phyloP scores from a whole-genome alignment of 1,140 invertebrate genomes.

The Lamellibrachia luymesi region DNA sequence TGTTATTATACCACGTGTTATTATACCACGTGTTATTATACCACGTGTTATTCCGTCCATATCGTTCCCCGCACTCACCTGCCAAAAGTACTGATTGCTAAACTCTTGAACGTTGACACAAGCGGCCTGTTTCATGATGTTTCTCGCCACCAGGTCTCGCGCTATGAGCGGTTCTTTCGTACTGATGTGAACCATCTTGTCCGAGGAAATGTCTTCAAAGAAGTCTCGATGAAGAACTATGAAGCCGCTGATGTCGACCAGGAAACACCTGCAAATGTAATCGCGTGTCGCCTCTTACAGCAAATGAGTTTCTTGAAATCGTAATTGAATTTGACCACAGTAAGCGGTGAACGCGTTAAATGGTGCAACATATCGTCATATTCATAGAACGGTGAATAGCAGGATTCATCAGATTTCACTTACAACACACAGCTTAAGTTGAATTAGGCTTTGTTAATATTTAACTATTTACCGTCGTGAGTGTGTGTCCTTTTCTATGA shows the following conservation, averaged over 20 bases:
- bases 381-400: neutral
- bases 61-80: neutral
- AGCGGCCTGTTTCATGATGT: neutral
- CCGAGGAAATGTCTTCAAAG: neutral
- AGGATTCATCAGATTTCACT: neutral
- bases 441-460: no score
- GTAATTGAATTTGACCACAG: neutral
- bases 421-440: neutral
- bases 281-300: no score
- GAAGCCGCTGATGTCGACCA: neutral
- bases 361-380: neutral
- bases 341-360: neutral
- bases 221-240: neutral
- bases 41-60: neutral
- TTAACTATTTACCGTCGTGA: no score
- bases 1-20: neutral
- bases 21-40: neutral
- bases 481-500: no score
- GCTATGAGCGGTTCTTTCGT: neutral
- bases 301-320: neutral
- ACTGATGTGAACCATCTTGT: neutral
- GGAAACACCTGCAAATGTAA: neutral
- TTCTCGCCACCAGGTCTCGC: neutral
- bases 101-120: conserved; percentile 4
- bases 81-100: neutral